Evolutionary conservation across 1,140 invertebrate species (phyloP).

Genomic region (Neuroterus valhalla): DNA sequence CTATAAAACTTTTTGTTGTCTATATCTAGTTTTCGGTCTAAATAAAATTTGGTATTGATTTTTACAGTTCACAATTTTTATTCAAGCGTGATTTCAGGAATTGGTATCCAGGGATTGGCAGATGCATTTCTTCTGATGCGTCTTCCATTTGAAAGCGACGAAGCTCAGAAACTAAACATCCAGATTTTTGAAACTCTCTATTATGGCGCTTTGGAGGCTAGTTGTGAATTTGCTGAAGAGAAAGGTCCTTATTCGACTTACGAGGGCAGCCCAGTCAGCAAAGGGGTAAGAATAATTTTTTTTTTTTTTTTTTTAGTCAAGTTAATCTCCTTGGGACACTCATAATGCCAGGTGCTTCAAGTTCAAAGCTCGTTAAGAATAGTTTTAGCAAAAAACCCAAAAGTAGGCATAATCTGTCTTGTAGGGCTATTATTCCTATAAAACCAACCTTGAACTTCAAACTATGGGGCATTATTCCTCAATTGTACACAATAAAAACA

Average conservation of each 20-base stretch:
- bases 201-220: constrained; percentile 96
- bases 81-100: constrained; percentile 66
- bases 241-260: constrained; percentile 94
- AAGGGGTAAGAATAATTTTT: constrained; percentile 81
- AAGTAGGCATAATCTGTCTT: no score
- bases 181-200: constrained; percentile 97
- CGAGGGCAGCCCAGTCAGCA: constrained; percentile 91
- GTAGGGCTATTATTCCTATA: no score
- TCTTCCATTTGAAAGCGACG: constrained; percentile 91
- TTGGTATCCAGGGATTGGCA: constrained; percentile 97
- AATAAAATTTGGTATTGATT: no score
- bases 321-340: neutral
- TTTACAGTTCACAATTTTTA: no score
- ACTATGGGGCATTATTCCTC: no score
- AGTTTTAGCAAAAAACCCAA: no score
- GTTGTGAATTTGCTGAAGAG: constrained; percentile 94
- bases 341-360: no score
- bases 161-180: constrained; percentile 92
- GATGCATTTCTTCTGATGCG: constrained; percentile 98
- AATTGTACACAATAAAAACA: no score
- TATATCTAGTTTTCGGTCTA: no score
- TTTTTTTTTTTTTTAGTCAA: neutral
- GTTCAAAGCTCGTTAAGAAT: no score
- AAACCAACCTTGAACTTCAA: no score
- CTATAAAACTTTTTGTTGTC: no score